Base-by-base conservation (phyloP, 2,888 invertebrate genomes). In the Sminthurides aquaticus region DNA sequence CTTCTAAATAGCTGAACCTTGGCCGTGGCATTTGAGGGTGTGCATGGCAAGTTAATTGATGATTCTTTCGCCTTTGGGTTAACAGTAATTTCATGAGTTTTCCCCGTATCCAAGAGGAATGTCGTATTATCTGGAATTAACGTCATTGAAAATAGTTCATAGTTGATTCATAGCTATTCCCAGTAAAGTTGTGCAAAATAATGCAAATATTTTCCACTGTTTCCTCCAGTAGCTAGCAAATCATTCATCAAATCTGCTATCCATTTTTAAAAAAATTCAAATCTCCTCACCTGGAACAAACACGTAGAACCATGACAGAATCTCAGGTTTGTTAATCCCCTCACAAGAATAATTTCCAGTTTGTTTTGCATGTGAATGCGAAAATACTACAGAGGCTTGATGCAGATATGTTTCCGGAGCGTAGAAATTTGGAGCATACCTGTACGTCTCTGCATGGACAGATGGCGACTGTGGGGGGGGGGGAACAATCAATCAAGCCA, bases 31-130 rank as follows among this genome's bases (percentile, higher is more conserved):
- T 69, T 58, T 3, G 70, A 65, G 15, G 67, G 64, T 11, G 69
- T 66, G 57, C 72, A 72, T 15, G 72, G 72, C 20, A 72, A 48
- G 28, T 63, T 68, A 22, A 70, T 64, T 68, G 69, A 70, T 11
- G 62, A 64, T 28, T 69, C 64, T 2, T 59, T 57, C 26, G 64
- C 60, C 27, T 65, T 55, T 8, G 58, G 43, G 28, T 59, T 64
- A 3, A 64, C 61, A 3, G 28, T 1, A 3, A 67, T 57, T 1
- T 24, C 22, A 2, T 56, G 27, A 11, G 52, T 15, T 1, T 22
- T 49, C 1, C 55, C 49, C 28, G 34, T 34, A 27, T 65, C 59
- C 55, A 52, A 43, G 20, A 64, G 24, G 57, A 64, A 64, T 34
- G 59, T 64, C 2, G 54, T 54, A 24, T 54, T 34, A 20, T 64